These are phyloP conservation scores for Eurypyga helias DNA, from an alignment of 2,113 vertebrate species.

Conservation along the genomic window DNA sequence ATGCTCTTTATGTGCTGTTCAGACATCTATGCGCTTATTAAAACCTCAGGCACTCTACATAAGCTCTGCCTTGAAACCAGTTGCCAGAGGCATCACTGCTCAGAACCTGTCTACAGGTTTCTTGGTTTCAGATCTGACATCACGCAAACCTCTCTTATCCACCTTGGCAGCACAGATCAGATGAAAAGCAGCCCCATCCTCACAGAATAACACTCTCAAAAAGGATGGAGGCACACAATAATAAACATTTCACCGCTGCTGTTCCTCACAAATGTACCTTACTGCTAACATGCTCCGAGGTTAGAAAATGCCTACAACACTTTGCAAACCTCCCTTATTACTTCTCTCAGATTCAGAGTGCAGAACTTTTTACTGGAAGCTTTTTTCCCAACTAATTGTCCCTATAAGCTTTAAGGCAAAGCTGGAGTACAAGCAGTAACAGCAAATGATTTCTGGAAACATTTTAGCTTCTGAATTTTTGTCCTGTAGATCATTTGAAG, in stretches of 20 bases:
- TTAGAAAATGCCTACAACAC: neutral
- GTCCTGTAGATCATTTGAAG: neutral
- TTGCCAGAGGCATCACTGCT: slow-evolving; percentile 68
- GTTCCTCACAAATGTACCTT: neutral
- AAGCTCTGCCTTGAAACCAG: slow-evolving; percentile 70
- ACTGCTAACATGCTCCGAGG: neutral
- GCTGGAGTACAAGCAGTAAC: neutral
- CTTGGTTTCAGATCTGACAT: slow-evolving; percentile 68
- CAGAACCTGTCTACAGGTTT: slow-evolving; percentile 74
- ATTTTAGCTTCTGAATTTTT: neutral
- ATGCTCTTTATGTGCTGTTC: slow-evolving; percentile 84
- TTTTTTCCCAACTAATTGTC: neutral
- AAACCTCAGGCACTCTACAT: slow-evolving; percentile 68
- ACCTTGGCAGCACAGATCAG: slow-evolving; percentile 38
- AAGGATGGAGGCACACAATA: slow-evolving; percentile 38
- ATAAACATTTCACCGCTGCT: slow-evolving; percentile 57
- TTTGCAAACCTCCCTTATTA: neutral
- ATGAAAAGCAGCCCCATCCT: slow-evolving; percentile 34
- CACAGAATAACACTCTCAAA: slow-evolving; percentile 44
- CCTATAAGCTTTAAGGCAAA: neutral
- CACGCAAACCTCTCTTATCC: slow-evolving; percentile 39
- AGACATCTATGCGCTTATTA: slow-evolving; percentile 76
- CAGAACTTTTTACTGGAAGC: neutral
- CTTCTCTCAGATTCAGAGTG: neutral
- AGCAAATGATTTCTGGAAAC: neutral